phyloP scores from a whole-genome alignment of 2,113 vertebrate genomes.

The Mesembrinibis cayennensis region DNA sequence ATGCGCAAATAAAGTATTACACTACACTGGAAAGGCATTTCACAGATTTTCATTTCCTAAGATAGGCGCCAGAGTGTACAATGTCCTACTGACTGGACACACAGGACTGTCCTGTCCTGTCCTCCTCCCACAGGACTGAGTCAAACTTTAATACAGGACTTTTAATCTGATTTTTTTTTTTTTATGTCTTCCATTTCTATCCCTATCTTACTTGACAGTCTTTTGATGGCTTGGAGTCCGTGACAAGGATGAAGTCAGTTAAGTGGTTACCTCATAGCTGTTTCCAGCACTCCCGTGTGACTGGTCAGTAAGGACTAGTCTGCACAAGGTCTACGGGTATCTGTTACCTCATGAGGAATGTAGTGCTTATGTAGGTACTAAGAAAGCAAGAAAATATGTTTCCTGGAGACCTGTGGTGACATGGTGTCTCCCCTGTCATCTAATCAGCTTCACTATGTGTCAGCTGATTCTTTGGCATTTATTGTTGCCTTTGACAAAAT shows the following conservation, averaged over 20 bases:
- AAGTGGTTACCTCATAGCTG: neutral
- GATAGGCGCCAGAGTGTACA: rapidly evolving
- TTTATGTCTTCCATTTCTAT: neutral
- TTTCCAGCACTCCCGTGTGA: neutral
- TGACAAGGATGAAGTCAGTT: neutral
- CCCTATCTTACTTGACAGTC: neutral
- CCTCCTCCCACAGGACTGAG: neutral
- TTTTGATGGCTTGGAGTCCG: neutral
- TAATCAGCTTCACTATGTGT: neutral
- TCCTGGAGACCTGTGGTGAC: neutral
- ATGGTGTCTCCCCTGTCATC: neutral
- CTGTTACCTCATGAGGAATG: neutral
- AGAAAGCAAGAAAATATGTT: neutral
- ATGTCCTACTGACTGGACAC: neutral
- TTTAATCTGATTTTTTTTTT: neutral
- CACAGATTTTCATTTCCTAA: neutral
- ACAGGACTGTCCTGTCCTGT: too few species aligned
- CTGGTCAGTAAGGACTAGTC: neutral
- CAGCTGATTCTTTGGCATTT: neutral
- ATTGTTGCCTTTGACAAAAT: neutral
- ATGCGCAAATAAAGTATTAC: neutral
- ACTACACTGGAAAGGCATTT: neutral
- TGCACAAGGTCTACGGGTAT: neutral
- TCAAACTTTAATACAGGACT: neutral
- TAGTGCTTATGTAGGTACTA: neutral